Percentiles rank a stretch among this genome's conserved stretches.
These are phyloP conservation scores for Malurus elegans DNA, from an alignment of 2,113 vertebrate species.

Conservation along the genomic window DNA sequence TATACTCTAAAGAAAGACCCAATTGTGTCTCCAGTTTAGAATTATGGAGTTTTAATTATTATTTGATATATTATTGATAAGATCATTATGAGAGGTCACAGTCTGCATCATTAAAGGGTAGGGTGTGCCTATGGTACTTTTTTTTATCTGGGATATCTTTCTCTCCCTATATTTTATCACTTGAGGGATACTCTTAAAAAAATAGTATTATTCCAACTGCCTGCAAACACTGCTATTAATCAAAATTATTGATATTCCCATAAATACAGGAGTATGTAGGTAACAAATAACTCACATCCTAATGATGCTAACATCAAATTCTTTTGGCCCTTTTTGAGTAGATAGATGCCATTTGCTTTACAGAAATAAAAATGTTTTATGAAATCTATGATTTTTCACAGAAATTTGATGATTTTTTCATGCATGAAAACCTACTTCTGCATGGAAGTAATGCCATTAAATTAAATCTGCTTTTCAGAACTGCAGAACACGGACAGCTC, in stretches of 20 bases:
- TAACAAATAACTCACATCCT: neutral
- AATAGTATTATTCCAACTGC: neutral
- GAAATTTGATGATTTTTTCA: neutral
- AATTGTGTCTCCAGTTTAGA: neutral
- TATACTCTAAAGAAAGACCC: neutral
- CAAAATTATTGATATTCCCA: neutral
- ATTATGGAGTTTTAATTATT: neutral
- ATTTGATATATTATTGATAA: slow-evolving; percentile 11
- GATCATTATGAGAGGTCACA: neutral
- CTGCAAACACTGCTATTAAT: neutral
- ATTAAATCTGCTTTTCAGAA: neutral
- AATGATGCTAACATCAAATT: neutral
- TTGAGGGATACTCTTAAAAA: neutral
- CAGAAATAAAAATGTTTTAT: neutral
- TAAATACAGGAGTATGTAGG: neutral
- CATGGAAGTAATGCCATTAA: neutral
- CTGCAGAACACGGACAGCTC: neutral
- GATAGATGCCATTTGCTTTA: neutral
- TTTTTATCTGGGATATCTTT: neutral
- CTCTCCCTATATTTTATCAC: neutral
- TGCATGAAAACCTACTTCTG: neutral
- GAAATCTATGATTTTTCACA: neutral
- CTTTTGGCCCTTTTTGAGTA: neutral
- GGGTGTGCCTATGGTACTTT: neutral
- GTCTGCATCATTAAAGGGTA: neutral